Percentiles rank a stretch among this genome's conserved stretches.
Evolutionary conservation across 92 coral and sea anemone species (phyloP).

Genomic region (Epizoanthus stellaris): DNA sequence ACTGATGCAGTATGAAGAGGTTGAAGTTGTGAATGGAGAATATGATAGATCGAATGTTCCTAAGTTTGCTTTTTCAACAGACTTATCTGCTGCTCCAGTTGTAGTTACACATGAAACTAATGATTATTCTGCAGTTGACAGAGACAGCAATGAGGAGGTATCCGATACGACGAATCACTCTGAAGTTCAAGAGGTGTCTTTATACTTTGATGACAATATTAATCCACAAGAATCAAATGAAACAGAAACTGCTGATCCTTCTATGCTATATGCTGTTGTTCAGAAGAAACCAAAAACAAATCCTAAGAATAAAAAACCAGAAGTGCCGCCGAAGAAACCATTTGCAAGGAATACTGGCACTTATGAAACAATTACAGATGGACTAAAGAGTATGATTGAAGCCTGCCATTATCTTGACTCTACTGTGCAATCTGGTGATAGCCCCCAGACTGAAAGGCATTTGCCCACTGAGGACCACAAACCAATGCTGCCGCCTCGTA

Average conservation of each 20-base stretch:
- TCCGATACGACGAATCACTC: neutral
- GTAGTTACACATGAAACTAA: neutral
- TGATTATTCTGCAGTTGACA: neutral
- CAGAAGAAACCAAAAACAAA: slow-evolving; percentile 61
- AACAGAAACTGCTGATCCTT: neutral
- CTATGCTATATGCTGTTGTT: slow-evolving; percentile 78
- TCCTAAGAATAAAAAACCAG: slow-evolving; percentile 19
- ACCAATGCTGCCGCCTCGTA: slow-evolving; percentile 77
- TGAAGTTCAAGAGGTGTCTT: slow-evolving; percentile 33
- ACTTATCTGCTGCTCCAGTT: neutral
- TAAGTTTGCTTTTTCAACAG: neutral
- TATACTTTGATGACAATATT: slow-evolving; percentile 47
- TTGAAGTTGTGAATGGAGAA: slow-evolving; percentile 69
- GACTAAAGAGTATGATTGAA: slow-evolving; percentile 71
- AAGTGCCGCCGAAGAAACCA: slow-evolving; percentile 40
- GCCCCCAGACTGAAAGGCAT: slow-evolving; percentile 23
- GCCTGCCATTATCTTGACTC: slow-evolving; percentile 57
- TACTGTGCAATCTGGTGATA: slow-evolving; percentile 16
- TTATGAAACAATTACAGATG: slow-evolving; percentile 79
- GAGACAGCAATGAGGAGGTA: neutral
- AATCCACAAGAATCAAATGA: slow-evolving; percentile 23
- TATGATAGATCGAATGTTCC: slow-evolving; percentile 83
- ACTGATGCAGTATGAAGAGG: slow-evolving; percentile 66
- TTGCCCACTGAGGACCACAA: slow-evolving; percentile 17
- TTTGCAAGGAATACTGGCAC: slow-evolving; percentile 57